phyloP scores from a whole-genome alignment of 2,113 vertebrate species.

The Pachyramphus minor region DNA sequence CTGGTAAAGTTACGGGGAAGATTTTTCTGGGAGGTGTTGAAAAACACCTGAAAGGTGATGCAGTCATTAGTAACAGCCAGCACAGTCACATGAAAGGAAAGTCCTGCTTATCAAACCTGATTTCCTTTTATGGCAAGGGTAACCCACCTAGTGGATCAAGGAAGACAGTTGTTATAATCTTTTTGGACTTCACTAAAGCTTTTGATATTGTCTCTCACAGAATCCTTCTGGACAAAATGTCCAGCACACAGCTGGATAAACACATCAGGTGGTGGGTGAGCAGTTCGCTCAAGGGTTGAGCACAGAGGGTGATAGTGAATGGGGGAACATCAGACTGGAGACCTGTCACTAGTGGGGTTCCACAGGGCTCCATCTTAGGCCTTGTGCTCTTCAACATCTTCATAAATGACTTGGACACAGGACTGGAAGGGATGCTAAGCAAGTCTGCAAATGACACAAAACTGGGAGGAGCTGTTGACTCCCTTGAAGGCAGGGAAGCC shows the following conservation, averaged over 20 bases:
- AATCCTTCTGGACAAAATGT: neutral
- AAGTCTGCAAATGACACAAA: neutral
- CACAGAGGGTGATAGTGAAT: neutral
- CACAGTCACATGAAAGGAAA: neutral
- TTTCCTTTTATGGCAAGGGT: neutral
- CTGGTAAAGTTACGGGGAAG: neutral
- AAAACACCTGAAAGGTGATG: neutral
- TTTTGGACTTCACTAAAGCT: neutral
- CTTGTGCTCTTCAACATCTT: neutral
- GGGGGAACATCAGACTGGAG: neutral
- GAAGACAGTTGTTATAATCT: neutral
- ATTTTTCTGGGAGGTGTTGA: neutral
- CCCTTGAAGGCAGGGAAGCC: neutral
- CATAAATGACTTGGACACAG: neutral
- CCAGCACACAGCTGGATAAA: neutral
- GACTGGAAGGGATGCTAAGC: neutral
- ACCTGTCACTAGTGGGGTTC: neutral
- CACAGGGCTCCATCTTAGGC: neutral
- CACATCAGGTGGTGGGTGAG: neutral
- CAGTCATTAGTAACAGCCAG: neutral
- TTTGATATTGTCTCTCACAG: neutral
- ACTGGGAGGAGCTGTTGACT: neutral
- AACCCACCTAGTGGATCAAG: neutral
- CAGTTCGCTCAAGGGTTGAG: neutral
- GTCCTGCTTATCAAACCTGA: neutral